Evolutionary conservation across 2,888 invertebrate species (phyloP).

Genomic region (Eilema caniola): DNA sequence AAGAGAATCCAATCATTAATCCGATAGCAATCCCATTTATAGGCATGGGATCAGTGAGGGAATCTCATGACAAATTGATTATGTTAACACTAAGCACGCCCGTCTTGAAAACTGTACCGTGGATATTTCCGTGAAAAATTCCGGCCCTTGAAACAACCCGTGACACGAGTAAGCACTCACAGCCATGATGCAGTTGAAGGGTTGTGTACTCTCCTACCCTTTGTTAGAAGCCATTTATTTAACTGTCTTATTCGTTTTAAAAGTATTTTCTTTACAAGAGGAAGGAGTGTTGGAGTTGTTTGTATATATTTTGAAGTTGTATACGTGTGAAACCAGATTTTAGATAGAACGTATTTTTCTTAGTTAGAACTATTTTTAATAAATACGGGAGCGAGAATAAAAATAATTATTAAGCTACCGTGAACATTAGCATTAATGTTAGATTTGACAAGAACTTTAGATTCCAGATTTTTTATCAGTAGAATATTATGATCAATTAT

Average conservation of each 20-base stretch:
- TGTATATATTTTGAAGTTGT: constrained; percentile 7
- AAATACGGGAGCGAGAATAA: no score
- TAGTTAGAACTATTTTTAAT: no score
- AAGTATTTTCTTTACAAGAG: constrained; percentile 34
- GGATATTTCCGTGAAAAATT: constrained; percentile 22
- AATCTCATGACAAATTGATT: constrained; percentile 5
- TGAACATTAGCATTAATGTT: no score
- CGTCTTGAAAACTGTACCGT: constrained; percentile 3
- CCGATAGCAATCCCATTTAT: neutral
- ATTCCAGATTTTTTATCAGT: no score
- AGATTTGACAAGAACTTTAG: no score
- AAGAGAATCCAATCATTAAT: neutral
- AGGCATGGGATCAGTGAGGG: neutral
- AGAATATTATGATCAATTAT: no score
- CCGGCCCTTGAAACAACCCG: constrained; percentile 35
- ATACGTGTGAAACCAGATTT: no score
- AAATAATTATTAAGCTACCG: no score
- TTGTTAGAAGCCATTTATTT: constrained; percentile 49
- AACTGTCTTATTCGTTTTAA: constrained; percentile 50
- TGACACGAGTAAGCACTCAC: constrained; percentile 51
- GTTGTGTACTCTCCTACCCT: constrained; percentile 47
- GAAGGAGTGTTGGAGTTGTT: neutral
- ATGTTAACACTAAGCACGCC: constrained; percentile 6
- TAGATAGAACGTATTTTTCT: no score
- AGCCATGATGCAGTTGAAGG: constrained; percentile 41